These are phyloP conservation scores for Stenchaetothrips biformis DNA, from an alignment of 2,888 invertebrate genomes.

Conservation along the genomic window DNA sequence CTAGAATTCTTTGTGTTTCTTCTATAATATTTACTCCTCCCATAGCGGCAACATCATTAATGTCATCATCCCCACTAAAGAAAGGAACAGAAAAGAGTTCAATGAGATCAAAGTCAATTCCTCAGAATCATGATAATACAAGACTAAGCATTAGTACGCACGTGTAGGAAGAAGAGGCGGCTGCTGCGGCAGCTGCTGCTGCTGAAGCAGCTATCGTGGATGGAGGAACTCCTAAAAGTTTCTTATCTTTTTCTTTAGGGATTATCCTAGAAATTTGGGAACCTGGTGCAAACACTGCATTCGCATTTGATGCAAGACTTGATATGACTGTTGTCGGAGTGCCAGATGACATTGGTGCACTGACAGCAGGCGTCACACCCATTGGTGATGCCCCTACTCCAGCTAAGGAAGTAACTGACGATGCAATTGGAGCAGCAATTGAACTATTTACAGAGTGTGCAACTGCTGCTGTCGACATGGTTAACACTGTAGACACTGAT, in stretches of 20 bases:
- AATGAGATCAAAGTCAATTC: not conserved
- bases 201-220: slow-evolving; percentile 49
- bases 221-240: slow-evolving; percentile 40
- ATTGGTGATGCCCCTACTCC: not conserved
- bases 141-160: not conserved
- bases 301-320: no score
- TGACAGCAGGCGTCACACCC: not conserved
- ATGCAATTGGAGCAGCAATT: not conserved
- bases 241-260: not conserved
- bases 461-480: not conserved
- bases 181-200: slow-evolving; percentile 40
- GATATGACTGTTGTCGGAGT: not conserved
- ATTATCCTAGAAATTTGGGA: not conserved
- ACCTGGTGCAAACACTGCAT: no score
- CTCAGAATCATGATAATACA: not conserved
- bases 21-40: slow-evolving; percentile 96
- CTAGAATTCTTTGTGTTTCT: slow-evolving; percentile 90
- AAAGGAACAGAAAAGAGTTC: slow-evolving; percentile 38
- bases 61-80: slow-evolving; percentile 82
- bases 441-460: not conserved
- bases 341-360: not conserved
- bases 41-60: slow-evolving; percentile 98
- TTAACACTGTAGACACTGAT: not conserved
- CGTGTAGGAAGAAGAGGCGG: slow-evolving; percentile 27
- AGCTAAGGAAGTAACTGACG: not conserved